These are phyloP conservation scores for Whitmania pigra DNA, from an alignment of 1,140 invertebrate species.

Conservation along the genomic window DNA sequence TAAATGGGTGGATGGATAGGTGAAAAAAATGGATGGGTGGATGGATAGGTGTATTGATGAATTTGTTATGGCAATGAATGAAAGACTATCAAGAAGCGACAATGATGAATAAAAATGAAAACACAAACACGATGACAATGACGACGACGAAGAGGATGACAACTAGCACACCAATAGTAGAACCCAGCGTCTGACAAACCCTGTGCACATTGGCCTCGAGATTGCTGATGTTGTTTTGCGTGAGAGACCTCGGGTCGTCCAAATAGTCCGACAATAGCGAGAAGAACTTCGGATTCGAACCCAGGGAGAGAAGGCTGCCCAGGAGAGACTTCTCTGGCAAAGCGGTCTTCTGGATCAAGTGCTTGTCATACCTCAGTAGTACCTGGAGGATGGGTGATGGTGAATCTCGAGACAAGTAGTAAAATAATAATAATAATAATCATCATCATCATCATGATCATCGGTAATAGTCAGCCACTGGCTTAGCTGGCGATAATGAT, in stretches of 20 bases:
- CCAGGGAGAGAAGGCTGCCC: background rate
- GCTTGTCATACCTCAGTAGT: no score
- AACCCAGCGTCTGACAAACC: background rate
- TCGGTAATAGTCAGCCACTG: background rate
- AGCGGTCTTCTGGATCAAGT: background rate
- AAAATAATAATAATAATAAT: no score
- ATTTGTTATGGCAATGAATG: background rate
- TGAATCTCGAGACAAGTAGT: no score
- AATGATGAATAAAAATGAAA: background rate
- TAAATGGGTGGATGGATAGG: constrained; percentile 31
- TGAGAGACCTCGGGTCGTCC: background rate
- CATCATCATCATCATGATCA: no score
- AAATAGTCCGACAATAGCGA: no score
- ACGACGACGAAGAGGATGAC: background rate
- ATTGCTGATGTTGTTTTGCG: background rate
- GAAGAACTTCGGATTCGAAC: background rate
- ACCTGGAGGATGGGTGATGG: no score
- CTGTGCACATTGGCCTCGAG: background rate
- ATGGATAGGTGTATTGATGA: constrained; percentile 32
- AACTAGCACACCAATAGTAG: background rate
- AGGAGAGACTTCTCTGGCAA: background rate
- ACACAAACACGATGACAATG: background rate
- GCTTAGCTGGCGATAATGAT: background rate
- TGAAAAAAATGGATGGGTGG: background rate
- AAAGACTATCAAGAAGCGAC: constrained; percentile 4